Percentiles rank a stretch among this genome's conserved stretches.
phyloP scores from a whole-genome alignment of 2,888 invertebrate genomes.

The Trichacis sp. region DNA sequence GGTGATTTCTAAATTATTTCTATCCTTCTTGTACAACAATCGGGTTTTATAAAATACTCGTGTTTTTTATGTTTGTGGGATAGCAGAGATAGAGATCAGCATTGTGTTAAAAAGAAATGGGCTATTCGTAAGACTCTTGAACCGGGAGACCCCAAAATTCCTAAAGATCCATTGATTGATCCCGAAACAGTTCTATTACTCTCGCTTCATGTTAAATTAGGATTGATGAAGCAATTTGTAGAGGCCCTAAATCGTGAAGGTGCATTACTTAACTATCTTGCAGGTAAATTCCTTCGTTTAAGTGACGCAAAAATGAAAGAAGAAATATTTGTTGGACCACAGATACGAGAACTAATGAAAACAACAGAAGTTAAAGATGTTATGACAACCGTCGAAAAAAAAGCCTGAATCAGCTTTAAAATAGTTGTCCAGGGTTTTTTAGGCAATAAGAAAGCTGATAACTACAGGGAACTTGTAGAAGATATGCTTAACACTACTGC shows the following conservation, averaged over 20 bases:
- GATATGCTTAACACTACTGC: slow-evolving; percentile 46
- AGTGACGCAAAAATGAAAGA: slow-evolving; percentile 27
- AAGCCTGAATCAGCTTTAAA: slow-evolving; percentile 37
- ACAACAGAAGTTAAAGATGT: slow-evolving; percentile 19
- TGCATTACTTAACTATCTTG: slow-evolving; percentile 16
- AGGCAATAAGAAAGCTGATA: slow-evolving; percentile 35
- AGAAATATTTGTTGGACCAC: slow-evolving; percentile 29
- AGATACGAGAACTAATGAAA: slow-evolving; percentile 23
- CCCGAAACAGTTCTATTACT: slow-evolving; percentile 16
- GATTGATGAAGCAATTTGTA: slow-evolving; percentile 23
- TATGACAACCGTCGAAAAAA: slow-evolving; percentile 35
- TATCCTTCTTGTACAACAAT: no score
- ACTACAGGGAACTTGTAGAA: slow-evolving; percentile 41
- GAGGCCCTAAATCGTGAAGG: slow-evolving; percentile 19
- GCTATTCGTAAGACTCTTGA: not conserved
- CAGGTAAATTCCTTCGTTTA: slow-evolving; percentile 18
- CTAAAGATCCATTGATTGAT: slow-evolving; percentile 8
- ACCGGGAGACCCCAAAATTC: slow-evolving; percentile 6
- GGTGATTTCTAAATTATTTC: no score
- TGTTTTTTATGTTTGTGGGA: no score
- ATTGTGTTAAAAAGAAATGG: not conserved
- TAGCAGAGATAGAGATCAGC: not conserved
- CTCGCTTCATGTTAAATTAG: slow-evolving; percentile 26
- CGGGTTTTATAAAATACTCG: no score
- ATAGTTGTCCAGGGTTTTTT: slow-evolving; percentile 33